Conservation (phyloP, 2,797 vertebrate genomes). For the Girardinus metallicus region DNA sequence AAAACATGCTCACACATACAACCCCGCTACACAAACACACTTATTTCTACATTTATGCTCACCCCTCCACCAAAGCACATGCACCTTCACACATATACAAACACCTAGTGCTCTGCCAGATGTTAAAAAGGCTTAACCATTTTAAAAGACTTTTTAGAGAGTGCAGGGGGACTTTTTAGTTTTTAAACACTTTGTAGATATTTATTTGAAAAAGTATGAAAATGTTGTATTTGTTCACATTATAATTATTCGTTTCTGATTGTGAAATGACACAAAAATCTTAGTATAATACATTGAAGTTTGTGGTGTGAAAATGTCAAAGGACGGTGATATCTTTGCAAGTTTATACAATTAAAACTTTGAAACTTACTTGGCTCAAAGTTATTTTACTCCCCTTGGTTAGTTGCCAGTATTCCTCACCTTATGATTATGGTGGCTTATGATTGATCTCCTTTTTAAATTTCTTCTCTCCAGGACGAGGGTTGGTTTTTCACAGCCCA, state of each 20-base stretch:
- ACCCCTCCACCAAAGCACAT: too few relatives aligned
- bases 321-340: neutral
- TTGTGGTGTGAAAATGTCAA: neutral
- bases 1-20: neutral
- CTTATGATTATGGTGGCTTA: neutral
- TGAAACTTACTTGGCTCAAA: neutral
- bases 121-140: neutral
- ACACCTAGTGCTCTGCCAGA: neutral
- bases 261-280: neutral
- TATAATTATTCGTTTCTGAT: neutral
- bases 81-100: neutral
- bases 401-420: conserved; percentile 1
- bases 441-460: conserved; percentile 18
- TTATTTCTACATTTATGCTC: too few relatives aligned
- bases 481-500: conserved; percentile 47
- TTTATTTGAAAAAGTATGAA: neutral
- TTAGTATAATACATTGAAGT: neutral
- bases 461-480: conserved; percentile 30
- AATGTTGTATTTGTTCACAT: neutral
- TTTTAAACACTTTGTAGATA: neutral
- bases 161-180: too few relatives aligned
- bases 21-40: neutral
- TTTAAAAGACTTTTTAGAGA: too few relatives aligned
- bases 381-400: conserved; percentile 5
- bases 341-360: neutral